Base-by-base conservation (phyloP, 2,888 invertebrate genomes). In the Acleris emargana region DNA sequence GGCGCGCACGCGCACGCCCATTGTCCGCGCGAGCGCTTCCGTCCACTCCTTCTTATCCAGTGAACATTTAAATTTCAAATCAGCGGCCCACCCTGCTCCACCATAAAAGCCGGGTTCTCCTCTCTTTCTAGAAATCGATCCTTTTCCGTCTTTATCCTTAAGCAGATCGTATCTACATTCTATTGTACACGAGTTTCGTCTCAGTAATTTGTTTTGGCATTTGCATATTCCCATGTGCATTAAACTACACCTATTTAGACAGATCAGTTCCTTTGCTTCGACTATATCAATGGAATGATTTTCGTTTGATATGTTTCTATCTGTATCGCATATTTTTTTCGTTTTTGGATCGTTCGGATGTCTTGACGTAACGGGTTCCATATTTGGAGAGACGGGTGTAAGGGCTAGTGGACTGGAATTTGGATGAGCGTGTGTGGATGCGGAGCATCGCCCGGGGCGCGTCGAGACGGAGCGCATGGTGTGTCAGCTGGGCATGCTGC, bases 21-120 rank as follows among this genome's bases (percentile, higher is more conserved):
- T 87, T 88, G 88, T 89, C 82, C 87, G 87, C 76, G 83, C 77
- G 77, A 81, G 75, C 72, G 81, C 74, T 76, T 80, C 78, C 77
- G 77, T 81, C 79, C 83, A 81, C 77, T 81, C 77, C 78, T 77
- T 82, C 74, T 79, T 77, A 81, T 81, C 79, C 77, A 79, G 77
- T 69, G 73, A 78, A 78, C 79, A 89, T 91, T 88, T 88, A 78
- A 87, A 89, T 86, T 91, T 88, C 79, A 89, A 87, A 89, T 88
- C 73, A 76, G 80, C 82, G 81, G 85, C 79, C 73, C 74, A 82
- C 79, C 84, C 87, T 85, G 79, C 76, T 72, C 78, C 75, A 76
- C 87, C 81, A 82, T 86, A 82, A 83, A 80, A 78, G 82, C 83
- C 80, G 76, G 73, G 77, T 74, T 77, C 80, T 77, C 84, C 81